Evolutionary conservation across 1,140 invertebrate genomes (phyloP), one percentile per base, ranked within the genome.

Genomic region (Melanaphis sacchari): DNA sequence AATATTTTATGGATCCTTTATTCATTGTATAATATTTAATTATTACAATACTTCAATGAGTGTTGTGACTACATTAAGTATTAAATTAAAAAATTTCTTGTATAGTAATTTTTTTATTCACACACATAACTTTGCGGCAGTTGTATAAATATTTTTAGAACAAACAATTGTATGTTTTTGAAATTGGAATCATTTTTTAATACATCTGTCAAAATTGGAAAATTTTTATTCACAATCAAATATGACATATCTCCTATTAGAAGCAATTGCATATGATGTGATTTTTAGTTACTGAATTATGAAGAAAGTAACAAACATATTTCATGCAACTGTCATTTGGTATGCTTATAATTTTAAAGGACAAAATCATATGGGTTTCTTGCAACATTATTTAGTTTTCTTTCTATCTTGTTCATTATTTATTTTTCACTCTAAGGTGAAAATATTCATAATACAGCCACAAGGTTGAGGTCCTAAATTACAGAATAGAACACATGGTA

Each of bases 401-500:
- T 76, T 91, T 91, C 81, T 91, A 41, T 92, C 2, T 66, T 26
- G 36, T 38, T 40, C n/a, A 2, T 92, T 82, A 52, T 46, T 11
- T 26, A 49, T 49, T 92, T 46, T 91, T 66, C 59, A 46, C 40
- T 43, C 5, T 38, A 9, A 15, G 0, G 15, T 31, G 21, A 82
- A 91, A 91, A 81, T 91, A 91, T 91, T 91, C 41, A 91, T 91
- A 43, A 91, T 82, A 91, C 38, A 40, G 41, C 15, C 4, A 85
- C 59, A 91, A 43, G 43, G 41, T 88, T 88, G 24, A 89, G 11
- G 36, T 54, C 46, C 22, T 11, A 92, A 92, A 76, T 46, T n/a
- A 49, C 21, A 82, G 8, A 49, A 92, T 46, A 92, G 36, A 22
- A 76, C 76, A 36, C 8, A 54, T 89, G 46, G 24, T 43, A 85